These are phyloP conservation scores for Celastrina argiolus DNA, from an alignment of 2,888 invertebrate species.

Conservation along the genomic window DNA sequence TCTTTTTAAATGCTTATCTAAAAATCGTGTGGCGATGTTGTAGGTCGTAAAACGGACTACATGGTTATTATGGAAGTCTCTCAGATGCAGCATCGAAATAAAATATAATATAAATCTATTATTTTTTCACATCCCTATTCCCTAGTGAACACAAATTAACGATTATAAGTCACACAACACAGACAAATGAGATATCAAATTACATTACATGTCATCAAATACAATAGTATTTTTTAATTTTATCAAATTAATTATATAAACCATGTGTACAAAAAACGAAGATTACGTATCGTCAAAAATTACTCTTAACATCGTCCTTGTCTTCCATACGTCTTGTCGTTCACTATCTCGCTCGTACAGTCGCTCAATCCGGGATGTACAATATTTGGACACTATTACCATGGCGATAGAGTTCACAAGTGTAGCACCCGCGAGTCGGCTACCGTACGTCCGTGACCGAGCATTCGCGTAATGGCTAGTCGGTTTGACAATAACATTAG, in stretches of 20 bases:
- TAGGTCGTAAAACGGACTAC: no score
- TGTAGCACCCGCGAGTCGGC: neutral
- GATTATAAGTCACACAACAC: neutral
- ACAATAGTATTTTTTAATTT: no score
- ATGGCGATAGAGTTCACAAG: neutral
- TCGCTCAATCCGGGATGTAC: neutral
- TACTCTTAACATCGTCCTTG: slow-evolving; percentile 38
- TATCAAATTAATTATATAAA: neutral
- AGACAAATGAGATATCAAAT: neutral
- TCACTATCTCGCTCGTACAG: slow-evolving; percentile 32
- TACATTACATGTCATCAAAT: neutral
- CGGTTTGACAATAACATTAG: slow-evolving; percentile 73
- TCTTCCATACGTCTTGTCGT: slow-evolving; percentile 37
- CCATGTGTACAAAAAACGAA: neutral
- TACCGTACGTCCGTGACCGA: slow-evolving; percentile 52
- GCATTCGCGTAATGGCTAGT: slow-evolving; percentile 65
- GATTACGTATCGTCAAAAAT: neutral
- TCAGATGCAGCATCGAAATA: no score
- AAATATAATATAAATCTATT: no score
- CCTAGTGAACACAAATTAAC: no score
- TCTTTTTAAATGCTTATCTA: no score
- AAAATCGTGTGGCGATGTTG: no score
- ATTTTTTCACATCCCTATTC: no score
- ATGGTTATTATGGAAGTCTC: no score
- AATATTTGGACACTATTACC: neutral